Evolutionary conservation across 2,113 vertebrate genomes (phyloP).

Genomic region (Phalacrocorax aristotelis): DNA sequence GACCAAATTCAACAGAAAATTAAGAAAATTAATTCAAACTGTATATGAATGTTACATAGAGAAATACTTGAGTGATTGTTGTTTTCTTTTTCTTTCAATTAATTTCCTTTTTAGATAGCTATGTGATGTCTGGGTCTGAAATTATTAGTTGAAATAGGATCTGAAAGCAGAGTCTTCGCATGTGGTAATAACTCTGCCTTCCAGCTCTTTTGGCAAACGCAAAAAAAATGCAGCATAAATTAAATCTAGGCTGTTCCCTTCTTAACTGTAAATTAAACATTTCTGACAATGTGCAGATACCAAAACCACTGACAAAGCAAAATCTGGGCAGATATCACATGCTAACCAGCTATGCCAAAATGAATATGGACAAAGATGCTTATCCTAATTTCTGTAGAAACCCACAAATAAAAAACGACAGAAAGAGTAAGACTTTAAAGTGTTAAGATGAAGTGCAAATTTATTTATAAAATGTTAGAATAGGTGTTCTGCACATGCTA

Average conservation of each 20-base stretch:
- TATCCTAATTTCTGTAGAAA: neutral
- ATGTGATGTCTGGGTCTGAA: conserved; percentile 17
- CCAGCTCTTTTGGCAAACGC: conserved; percentile 17
- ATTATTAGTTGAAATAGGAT: conserved; percentile 48
- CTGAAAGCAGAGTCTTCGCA: conserved; percentile 7
- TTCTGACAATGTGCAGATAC: conserved; percentile 18
- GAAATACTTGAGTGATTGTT: neutral
- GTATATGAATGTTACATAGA: neutral
- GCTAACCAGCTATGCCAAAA: neutral
- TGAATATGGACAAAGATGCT: neutral
- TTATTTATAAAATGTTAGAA: neutral
- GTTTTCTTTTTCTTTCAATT: neutral
- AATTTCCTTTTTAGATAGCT: conserved; percentile 49
- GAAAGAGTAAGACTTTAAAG: neutral
- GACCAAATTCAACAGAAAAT: neutral
- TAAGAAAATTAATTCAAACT: neutral
- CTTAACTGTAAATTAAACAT: conserved; percentile 17
- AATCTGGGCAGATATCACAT: neutral
- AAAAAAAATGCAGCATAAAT: neutral
- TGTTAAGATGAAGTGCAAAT: neutral
- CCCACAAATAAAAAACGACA: neutral
- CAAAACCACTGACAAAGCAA: conserved; percentile 20
- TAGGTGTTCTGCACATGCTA: neutral
- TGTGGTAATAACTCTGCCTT: conserved; percentile 27
- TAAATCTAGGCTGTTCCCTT: conserved; percentile 1